A percentile compares a stretch with the other conserved stretches of the same genome.
These are phyloP conservation scores for Cataglyphis rosenhaueri DNA, from an alignment of 2,888 invertebrate species.

Conservation along the genomic window DNA sequence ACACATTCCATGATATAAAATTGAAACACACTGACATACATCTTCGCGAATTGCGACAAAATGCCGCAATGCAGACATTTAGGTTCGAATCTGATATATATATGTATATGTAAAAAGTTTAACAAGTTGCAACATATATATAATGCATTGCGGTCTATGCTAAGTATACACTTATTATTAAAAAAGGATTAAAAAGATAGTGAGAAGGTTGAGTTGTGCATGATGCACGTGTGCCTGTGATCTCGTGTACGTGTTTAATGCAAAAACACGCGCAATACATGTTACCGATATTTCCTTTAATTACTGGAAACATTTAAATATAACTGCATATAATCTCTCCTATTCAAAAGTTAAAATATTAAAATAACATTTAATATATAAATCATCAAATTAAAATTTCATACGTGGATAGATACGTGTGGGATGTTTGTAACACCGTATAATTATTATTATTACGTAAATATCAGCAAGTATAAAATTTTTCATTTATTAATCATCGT, in stretches of 20 bases:
- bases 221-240: background rate
- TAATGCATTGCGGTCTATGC: background rate
- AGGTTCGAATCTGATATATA: conserved; percentile 14
- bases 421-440: background rate
- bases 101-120: conserved; percentile 27
- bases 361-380: background rate
- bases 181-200: background rate
- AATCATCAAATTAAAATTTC: background rate
- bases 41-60: conserved; percentile 35
- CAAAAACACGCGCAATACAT: background rate
- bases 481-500: background rate
- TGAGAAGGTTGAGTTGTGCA: conserved; percentile 1
- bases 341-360: background rate
- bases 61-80: conserved; percentile 44
- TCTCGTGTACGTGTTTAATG: conserved; percentile 6
- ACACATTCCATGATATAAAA: background rate
- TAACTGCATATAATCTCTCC: background rate
- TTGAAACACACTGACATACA: conserved; percentile 3
- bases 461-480: background rate
- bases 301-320: background rate
- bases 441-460: background rate
- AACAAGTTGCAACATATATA: conserved; percentile 1
- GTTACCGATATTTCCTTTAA: conserved; percentile 10
- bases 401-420: background rate
- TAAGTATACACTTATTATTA: background rate